Base-by-base conservation (phyloP, 2,888 invertebrate species). In the Megalurothrips usitatus region DNA sequence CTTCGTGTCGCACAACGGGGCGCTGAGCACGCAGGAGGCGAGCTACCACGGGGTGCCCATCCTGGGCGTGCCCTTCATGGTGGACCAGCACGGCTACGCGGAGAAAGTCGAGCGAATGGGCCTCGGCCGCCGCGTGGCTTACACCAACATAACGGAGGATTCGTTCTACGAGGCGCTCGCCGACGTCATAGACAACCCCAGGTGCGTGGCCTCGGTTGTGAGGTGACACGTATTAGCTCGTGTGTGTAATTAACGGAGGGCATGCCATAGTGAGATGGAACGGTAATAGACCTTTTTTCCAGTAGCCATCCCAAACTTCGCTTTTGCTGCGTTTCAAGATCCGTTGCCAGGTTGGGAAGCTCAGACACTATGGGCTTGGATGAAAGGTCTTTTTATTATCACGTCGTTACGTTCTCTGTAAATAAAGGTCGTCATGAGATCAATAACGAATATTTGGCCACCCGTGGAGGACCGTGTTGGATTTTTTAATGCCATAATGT, bases 101-200 rank as follows among this genome's bases (percentile, higher is more conserved):
- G 19, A 80, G 28, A 52, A 63, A 43, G 4, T 68, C 14, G 80
- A 68, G 10, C n/a, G 28, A 17, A 63, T 63, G n/a, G 75, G 75
- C 14, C 28, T 80, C 19, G 80, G 26, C 12, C 28, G 58, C 48
- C 11, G 17, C 12, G 14, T 80, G 28, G 9, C 14, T 8, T 80
- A 63, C 63, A 12, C 2, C 19, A 26, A 23, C 28, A 43, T 80
- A 19, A 23, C 63, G 12, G 68, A 80, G 81, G 79, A 78, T n/a
- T 23, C n/a, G 75, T 84, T 86, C 79, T 14, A 68, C 63, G 63
- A 63, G 63, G n/a, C 63, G 19, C 19, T 63, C 19, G 9, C 19
- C n/a, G 63, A 63, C 63, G 63, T 63, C 63, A 63, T 63, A 17
- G n/a, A 63, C 63, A 63, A 63, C 63, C 63, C 63, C 63, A 63